Evolutionary conservation across 2,888 invertebrate genomes (phyloP).

Genomic region (Ichneumoninae sp.): DNA sequence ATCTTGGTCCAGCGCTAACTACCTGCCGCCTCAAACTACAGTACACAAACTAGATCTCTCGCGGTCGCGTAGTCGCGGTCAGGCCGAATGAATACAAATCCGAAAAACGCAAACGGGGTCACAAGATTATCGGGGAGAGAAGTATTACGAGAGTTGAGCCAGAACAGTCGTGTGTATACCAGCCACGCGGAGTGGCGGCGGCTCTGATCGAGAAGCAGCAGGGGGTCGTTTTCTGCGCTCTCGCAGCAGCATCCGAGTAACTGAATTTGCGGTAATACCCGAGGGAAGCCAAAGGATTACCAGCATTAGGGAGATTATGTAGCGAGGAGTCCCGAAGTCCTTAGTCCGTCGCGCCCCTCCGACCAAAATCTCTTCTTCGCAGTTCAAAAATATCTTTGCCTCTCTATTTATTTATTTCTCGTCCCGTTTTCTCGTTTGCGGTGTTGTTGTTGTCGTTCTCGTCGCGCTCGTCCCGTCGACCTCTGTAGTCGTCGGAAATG

Average conservation of each 20-base stretch:
- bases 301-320: conserved; percentile 77
- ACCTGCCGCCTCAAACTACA: conserved; percentile 13
- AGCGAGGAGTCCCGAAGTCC: conserved; percentile 70
- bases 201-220: conserved; percentile 59
- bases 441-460: conserved; percentile 60
- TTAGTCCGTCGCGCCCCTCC: conserved; percentile 62
- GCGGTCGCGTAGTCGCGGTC: conserved; percentile 54
- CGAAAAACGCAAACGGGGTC: conserved; percentile 75
- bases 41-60: conserved; percentile 30
- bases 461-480: conserved; percentile 56
- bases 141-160: conserved; percentile 14
- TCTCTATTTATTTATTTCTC: conserved; percentile 36
- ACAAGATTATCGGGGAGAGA: conserved; percentile 56
- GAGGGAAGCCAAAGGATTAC: conserved; percentile 81
- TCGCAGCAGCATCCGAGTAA: conserved; percentile 69
- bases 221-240: conserved; percentile 46
- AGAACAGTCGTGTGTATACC: conserved; percentile 1
- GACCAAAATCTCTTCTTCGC: conserved; percentile 49
- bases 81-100: conserved; percentile 65
- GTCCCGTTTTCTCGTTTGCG: conserved; percentile 13
- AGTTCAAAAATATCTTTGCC: conserved; percentile 45
- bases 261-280: conserved; percentile 80
- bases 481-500: conserved; percentile 68
- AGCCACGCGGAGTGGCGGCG: conserved; percentile 43
- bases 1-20: conserved; percentile 14